Evolutionary conservation across 2,113 vertebrate species (phyloP).

Genomic region (Xenus cinereus): DNA sequence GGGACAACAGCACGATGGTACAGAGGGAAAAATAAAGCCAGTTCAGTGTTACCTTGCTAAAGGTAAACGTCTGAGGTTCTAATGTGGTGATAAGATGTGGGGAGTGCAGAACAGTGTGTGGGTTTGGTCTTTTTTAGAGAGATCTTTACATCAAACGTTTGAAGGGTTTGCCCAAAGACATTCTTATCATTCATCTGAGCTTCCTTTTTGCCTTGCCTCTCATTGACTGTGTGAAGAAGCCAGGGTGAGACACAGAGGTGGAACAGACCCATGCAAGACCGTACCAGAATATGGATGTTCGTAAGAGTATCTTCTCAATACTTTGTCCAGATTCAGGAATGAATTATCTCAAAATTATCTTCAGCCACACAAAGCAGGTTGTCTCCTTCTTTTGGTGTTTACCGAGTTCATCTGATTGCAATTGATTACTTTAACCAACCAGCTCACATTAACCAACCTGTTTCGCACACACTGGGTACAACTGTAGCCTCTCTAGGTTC

Average conservation of each 20-base stretch:
- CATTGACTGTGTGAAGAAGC: background rate
- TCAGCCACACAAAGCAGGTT: background rate
- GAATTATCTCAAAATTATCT: background rate
- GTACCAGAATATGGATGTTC: background rate
- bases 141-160: background rate
- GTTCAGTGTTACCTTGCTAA: background rate
- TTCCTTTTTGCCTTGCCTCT: background rate
- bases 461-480: rapidly evolving
- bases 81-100: background rate
- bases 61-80: background rate
- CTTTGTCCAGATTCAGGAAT: background rate
- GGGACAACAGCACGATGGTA: slow-evolving; percentile 9
- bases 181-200: background rate
- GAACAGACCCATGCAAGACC: background rate
- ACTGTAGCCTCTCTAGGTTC: background rate
- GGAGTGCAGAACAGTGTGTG: background rate
- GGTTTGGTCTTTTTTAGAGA: background rate
- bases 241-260: rapidly evolving
- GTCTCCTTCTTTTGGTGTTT: background rate
- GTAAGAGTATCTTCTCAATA: background rate
- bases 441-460: background rate
- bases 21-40: slow-evolving; percentile 17
- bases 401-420: background rate
- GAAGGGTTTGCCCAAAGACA: background rate
- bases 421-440: background rate